Conservation (phyloP, 2,113 vertebrate genomes). For the Neopipo cinnamomea region DNA sequence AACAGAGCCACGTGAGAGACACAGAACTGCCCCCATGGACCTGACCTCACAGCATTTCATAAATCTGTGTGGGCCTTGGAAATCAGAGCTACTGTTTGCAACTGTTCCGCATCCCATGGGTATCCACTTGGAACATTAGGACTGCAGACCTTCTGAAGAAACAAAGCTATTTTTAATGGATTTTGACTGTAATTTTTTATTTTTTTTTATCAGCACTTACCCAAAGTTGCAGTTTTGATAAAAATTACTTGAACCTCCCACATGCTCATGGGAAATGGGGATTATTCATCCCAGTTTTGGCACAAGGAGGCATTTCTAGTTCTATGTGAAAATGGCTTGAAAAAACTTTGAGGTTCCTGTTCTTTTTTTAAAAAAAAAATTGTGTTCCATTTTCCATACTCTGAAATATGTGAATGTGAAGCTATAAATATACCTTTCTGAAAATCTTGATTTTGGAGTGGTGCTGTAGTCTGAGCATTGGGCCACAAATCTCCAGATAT, state of each 20-base stretch:
- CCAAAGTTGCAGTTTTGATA: background rate
- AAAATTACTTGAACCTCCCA: background rate
- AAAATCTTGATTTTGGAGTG: background rate
- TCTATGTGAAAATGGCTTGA: background rate
- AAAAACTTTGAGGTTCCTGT: background rate
- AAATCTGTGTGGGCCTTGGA: background rate
- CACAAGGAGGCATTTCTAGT: background rate
- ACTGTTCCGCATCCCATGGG: background rate
- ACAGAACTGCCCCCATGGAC: background rate
- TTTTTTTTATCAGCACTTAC: background rate
- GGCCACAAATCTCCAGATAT: background rate
- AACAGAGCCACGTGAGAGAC: background rate
- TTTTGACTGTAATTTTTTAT: background rate
- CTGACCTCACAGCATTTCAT: background rate
- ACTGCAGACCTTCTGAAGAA: background rate
- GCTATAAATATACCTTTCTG: background rate
- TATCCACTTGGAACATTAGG: background rate
- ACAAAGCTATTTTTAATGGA: background rate
- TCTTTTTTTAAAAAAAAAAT: background rate
- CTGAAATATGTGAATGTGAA: background rate
- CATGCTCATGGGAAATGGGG: background rate
- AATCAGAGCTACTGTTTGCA: background rate
- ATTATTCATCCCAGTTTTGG: background rate
- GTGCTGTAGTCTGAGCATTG: background rate
- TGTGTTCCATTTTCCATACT: background rate